Evolutionary conservation across 2,888 invertebrate species (phyloP).

Genomic region (Tachina lurida): DNA sequence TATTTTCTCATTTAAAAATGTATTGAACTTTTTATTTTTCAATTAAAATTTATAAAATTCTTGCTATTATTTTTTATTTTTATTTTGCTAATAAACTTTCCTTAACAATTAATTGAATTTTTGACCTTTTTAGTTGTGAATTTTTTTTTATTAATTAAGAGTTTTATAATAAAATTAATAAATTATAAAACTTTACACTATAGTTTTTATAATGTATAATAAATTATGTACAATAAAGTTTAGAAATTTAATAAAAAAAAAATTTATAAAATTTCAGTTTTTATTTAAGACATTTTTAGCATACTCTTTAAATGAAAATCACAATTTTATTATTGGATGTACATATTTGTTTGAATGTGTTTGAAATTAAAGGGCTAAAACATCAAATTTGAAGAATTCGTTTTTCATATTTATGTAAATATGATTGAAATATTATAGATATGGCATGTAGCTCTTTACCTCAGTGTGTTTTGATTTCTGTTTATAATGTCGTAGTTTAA

Average conservation of each 20-base stretch:
- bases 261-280: not conserved
- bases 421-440: no score
- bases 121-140: conserved; percentile 21
- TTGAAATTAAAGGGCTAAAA: no score
- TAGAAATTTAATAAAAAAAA: conserved; percentile 54
- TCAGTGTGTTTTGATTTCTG: no score
- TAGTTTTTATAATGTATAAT: conserved; percentile 61
- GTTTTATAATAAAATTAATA: conserved; percentile 36
- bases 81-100: conserved; percentile 6
- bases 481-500: no score
- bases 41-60: not conserved
- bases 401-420: no score
- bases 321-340: no score
- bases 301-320: no score
- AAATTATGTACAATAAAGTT: conserved; percentile 66
- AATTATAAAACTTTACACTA: conserved; percentile 38
- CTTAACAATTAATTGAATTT: conserved; percentile 16
- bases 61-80: not conserved
- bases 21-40: not conserved
- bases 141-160: conserved; percentile 15
- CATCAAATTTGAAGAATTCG: no score
- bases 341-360: no score
- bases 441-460: no score
- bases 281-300: no score
- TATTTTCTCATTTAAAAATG: not conserved